Conservation (phyloP, 2,797 vertebrate species). For the Orestias chungarensis region DNA sequence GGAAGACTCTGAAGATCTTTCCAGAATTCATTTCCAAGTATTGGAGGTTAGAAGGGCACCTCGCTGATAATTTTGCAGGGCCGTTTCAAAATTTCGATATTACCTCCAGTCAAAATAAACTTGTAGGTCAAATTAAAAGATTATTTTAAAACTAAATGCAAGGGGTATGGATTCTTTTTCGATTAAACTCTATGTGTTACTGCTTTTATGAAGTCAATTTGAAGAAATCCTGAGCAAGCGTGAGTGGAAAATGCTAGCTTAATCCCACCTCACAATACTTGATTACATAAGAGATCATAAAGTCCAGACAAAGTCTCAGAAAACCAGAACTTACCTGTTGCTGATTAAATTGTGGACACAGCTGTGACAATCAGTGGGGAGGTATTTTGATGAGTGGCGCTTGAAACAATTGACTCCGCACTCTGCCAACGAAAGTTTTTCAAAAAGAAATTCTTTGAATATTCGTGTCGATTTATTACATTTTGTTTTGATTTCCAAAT, state of each 20-base stretch:
- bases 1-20: too few species aligned
- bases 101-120: not conserved
- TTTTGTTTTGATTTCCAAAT: too few species aligned
- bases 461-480: not conserved
- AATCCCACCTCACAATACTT: not conserved
- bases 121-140: not conserved
- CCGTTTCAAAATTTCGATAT: not conserved
- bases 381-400: not conserved
- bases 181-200: not conserved
- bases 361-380: not conserved
- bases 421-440: not conserved
- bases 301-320: not conserved
- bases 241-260: not conserved
- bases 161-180: not conserved
- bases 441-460: not conserved
- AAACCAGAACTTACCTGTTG: not conserved
- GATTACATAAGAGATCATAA: not conserved
- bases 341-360: not conserved
- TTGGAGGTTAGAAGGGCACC: not conserved
- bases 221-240: not conserved
- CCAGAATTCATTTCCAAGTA: not conserved
- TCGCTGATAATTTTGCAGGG: not conserved
- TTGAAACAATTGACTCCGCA: not conserved
- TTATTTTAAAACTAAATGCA: not conserved
- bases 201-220: not conserved